Percentiles rank a stretch among this genome's conserved stretches.
phyloP scores from a whole-genome alignment of 2,888 invertebrate genomes.

The Tridacna crocea region DNA sequence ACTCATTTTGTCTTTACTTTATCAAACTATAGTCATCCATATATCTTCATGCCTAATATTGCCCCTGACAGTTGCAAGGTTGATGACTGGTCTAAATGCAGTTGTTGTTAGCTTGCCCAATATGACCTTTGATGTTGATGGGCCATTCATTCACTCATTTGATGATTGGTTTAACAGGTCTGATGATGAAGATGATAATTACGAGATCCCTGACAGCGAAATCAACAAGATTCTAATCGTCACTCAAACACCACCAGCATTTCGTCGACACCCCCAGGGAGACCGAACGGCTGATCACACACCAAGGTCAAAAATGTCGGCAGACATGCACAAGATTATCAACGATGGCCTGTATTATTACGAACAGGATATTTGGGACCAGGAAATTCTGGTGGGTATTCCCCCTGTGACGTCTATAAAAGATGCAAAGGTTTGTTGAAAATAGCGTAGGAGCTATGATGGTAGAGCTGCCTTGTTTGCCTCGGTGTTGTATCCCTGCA shows the following conservation, averaged over 20 bases:
- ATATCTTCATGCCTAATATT: too few relatives aligned
- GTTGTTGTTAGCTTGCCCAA: too few relatives aligned
- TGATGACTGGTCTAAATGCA: too few relatives aligned
- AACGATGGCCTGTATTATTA: slow-evolving; percentile 98
- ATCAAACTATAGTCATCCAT: too few relatives aligned
- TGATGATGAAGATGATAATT: slow-evolving; percentile 87
- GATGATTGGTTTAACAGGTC: slow-evolving; percentile 67
- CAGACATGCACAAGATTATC: slow-evolving; percentile 97
- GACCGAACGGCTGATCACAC: slow-evolving; percentile 96
- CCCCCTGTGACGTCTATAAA: slow-evolving; percentile 29
- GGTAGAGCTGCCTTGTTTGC: too few relatives aligned
- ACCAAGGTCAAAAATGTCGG: slow-evolving; percentile 96
- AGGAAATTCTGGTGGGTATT: slow-evolving; percentile 74
- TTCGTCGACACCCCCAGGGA: slow-evolving; percentile 93
- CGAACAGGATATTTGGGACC: slow-evolving; percentile 96
- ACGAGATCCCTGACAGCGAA: slow-evolving; percentile 96
- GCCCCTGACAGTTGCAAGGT: too few relatives aligned
- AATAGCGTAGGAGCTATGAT: not conserved
- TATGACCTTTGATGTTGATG: too few relatives aligned
- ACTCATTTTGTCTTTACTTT: too few relatives aligned
- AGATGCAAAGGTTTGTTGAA: slow-evolving; percentile 30
- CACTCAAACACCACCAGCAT: slow-evolving; percentile 89
- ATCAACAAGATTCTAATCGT: slow-evolving; percentile 97
- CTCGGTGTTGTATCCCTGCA: too few relatives aligned
- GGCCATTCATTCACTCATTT: too few relatives aligned